Percentiles rank a stretch among this genome's conserved stretches.
phyloP scores from a whole-genome alignment of 2,113 vertebrate genomes.

The Stictonetta naevosa region DNA sequence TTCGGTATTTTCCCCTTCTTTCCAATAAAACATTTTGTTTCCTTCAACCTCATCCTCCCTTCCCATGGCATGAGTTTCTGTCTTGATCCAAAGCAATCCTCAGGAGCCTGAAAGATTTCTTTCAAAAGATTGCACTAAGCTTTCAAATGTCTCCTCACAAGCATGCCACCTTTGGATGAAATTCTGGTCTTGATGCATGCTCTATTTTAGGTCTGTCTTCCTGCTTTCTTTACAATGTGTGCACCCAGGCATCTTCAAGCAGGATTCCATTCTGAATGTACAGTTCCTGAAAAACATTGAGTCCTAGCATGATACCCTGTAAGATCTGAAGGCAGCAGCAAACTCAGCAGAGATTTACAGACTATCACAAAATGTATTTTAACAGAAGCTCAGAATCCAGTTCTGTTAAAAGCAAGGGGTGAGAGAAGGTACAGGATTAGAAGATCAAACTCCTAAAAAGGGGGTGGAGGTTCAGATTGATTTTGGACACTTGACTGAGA shows the following conservation, averaged over 20 bases:
- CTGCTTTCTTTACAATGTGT: neutral
- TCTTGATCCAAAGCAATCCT: conserved; percentile 37
- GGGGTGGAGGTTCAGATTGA: neutral
- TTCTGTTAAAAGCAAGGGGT: neutral
- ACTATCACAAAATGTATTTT: conserved; percentile 39
- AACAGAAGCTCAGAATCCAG: neutral
- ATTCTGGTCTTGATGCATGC: conserved; percentile 21
- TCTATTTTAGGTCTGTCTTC: conserved; percentile 45
- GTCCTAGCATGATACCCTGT: neutral
- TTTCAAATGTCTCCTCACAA: conserved; percentile 33
- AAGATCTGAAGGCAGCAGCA: conserved; percentile 28
- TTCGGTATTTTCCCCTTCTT: conserved; percentile 10
- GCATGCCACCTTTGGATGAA: conserved; percentile 9
- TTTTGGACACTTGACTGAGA: neutral
- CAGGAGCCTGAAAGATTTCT: neutral
- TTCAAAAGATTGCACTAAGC: conserved; percentile 4
- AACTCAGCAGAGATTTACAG: conserved; percentile 43
- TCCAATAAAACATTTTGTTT: neutral
- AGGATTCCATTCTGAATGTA: conserved; percentile 32
- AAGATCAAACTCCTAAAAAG: conserved; percentile 15
- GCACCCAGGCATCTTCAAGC: conserved; percentile 32
- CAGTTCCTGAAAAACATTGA: conserved; percentile 40
- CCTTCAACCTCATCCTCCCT: conserved; percentile 11
- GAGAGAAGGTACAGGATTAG: conserved; percentile 22
- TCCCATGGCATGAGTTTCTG: neutral